These are phyloP conservation scores for Petromus typicus DNA, from an alignment of 2,113 vertebrate genomes.

Conservation along the genomic window DNA sequence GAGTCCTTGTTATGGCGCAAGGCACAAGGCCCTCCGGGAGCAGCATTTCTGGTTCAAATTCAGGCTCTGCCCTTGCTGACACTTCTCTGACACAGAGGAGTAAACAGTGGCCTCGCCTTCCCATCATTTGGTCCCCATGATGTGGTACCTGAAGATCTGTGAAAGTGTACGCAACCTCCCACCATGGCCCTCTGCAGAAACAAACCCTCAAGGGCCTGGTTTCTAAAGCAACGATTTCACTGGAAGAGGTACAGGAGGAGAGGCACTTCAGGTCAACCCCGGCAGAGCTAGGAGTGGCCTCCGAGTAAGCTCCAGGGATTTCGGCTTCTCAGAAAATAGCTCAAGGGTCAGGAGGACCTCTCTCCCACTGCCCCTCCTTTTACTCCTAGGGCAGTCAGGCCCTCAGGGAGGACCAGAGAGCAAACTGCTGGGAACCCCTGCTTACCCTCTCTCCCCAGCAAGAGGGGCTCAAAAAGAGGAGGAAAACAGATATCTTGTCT, in stretches of 20 bases:
- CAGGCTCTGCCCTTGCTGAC: background rate
- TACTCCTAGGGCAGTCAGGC: background rate
- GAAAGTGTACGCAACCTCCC: background rate
- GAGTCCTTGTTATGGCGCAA: background rate
- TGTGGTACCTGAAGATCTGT: background rate
- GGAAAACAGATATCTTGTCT: background rate
- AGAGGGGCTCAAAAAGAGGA: background rate
- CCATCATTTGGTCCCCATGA: background rate
- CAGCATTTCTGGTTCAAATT: conserved; percentile 9
- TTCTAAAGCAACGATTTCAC: conserved; percentile 66
- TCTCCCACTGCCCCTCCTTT: background rate
- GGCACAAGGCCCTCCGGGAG: background rate
- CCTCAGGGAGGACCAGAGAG: background rate
- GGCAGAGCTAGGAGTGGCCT: conserved; percentile 31
- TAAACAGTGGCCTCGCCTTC: conserved; percentile 28
- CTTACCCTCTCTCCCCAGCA: background rate
- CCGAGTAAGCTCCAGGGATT: background rate
- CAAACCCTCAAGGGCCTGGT: conserved; percentile 45
- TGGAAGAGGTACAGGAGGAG: background rate
- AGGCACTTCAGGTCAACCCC: conserved; percentile 23
- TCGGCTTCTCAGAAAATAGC: conserved; percentile 63
- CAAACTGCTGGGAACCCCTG: background rate
- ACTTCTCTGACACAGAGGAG: background rate
- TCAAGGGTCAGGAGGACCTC: background rate
- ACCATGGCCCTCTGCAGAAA: background rate